phyloP scores from a whole-genome alignment of 2,888 invertebrate species.

The Clistopyga incitator region DNA sequence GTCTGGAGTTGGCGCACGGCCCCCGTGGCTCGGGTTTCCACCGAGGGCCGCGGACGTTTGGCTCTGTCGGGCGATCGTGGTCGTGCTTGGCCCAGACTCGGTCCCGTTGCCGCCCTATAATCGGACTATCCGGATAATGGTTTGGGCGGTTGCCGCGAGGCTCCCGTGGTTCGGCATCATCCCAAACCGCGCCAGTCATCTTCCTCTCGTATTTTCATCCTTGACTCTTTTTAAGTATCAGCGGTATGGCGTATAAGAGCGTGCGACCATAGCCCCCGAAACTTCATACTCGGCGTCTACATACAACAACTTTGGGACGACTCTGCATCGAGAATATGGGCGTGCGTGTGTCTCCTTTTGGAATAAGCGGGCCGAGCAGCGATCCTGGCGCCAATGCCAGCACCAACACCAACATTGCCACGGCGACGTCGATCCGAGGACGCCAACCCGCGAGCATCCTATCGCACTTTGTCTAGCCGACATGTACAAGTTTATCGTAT shows the following conservation, averaged over 20 bases:
- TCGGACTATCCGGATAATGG: constrained; percentile 77
- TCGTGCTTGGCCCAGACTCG: constrained; percentile 17
- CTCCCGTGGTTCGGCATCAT: constrained; percentile 56
- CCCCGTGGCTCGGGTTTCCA: not conserved
- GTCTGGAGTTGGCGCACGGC: constrained; percentile 43
- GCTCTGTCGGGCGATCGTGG: constrained; percentile 41
- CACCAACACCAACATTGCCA: too few relatives aligned
- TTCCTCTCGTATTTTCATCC: constrained; percentile 6
- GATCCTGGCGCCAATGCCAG: constrained; percentile 60
- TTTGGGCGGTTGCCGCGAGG: constrained; percentile 69
- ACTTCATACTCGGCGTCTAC: not conserved
- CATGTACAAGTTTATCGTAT: constrained; percentile 40
- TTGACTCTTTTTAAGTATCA: constrained; percentile 18
- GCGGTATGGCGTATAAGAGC: not conserved
- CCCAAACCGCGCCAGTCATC: constrained; percentile 25
- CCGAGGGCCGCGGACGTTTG: constrained; percentile 7
- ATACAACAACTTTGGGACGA: too few relatives aligned
- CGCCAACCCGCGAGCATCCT: constrained; percentile 22
- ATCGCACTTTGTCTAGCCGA: constrained; percentile 21
- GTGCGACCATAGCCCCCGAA: constrained; percentile 12
- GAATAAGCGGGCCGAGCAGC: constrained; percentile 18
- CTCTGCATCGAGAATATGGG: not conserved
- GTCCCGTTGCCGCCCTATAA: constrained; percentile 77
- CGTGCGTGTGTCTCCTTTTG: not conserved
- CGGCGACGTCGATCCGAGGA: constrained; percentile 44